These are phyloP conservation scores for Clamator glandarius DNA, from an alignment of 2,797 vertebrate species.

Conservation along the genomic window DNA sequence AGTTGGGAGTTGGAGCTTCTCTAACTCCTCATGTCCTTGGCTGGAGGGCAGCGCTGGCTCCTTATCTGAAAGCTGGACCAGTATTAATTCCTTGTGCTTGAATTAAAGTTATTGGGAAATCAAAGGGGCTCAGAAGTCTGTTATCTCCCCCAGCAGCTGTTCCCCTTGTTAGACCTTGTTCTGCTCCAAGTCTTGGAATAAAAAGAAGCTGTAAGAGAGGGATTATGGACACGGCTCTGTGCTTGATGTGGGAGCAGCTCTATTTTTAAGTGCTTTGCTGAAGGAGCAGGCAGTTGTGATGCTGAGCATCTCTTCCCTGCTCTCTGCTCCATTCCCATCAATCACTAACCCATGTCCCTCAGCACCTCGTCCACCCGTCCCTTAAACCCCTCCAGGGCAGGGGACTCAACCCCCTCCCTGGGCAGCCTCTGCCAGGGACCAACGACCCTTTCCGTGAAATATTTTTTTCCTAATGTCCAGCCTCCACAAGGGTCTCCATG, in stretches of 20 bases:
- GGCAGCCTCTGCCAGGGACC: no score
- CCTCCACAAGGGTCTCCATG: no score
- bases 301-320: neutral
- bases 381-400: no score
- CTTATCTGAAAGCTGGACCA: neutral
- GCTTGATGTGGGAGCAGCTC: neutral
- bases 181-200: neutral
- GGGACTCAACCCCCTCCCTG: no score
- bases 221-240: neutral
- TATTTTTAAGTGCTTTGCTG: neutral
- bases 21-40: neutral
- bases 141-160: slow-evolving; percentile 43
- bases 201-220: neutral
- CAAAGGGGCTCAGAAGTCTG: slow-evolving; percentile 32
- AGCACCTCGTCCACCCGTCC: no score
- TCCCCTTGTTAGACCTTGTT: neutral
- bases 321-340: no score
- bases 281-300: neutral
- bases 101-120: slow-evolving; percentile 34
- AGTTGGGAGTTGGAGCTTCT: neutral
- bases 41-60: slow-evolving; percentile 21
- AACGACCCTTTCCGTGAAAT: no score
- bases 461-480: no score
- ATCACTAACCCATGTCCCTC: no score
- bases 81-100: neutral